phyloP scores from a whole-genome alignment of 2,797 vertebrate species.

The Periophthalmus magnuspinnatus region DNA sequence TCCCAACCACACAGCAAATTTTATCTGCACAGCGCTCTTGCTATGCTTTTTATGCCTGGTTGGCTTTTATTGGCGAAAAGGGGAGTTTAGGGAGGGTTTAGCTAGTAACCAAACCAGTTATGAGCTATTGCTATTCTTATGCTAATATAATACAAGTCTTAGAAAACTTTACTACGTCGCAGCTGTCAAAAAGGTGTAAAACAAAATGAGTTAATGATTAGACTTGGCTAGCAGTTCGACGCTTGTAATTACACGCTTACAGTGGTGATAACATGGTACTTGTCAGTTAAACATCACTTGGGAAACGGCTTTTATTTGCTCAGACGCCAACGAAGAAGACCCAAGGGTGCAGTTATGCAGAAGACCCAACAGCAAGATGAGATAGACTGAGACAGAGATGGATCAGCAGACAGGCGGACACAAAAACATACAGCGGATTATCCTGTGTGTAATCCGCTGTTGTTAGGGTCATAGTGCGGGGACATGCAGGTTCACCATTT shows the following conservation, averaged over 20 bases:
- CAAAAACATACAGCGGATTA: constrained; percentile 64
- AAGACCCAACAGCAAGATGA: background rate
- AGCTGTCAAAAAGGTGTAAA: constrained; percentile 3
- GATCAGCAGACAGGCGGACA: constrained; percentile 35
- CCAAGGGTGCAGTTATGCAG: background rate
- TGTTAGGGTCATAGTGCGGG: constrained; percentile 61
- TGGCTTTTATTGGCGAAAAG: constrained; percentile 70
- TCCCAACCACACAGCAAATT: constrained; percentile 5
- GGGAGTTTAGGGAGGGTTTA: constrained; percentile 66
- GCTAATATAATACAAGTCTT: background rate
- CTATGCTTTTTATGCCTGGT: constrained; percentile 55
- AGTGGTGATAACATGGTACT: constrained; percentile 38
- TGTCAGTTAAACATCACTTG: constrained; percentile 28
- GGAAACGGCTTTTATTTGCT: constrained; percentile 30
- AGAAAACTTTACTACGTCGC: background rate
- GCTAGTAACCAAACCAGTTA: constrained; percentile 65
- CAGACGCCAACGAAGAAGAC: constrained; percentile 2
- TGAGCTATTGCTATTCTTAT: constrained; percentile 56
- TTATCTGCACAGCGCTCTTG: constrained; percentile 37
- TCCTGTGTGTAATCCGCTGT: constrained; percentile 70
- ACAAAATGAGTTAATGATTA: constrained; percentile 11
- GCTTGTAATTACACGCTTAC: constrained; percentile 41
- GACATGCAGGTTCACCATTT: constrained; percentile 51
- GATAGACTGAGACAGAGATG: background rate
- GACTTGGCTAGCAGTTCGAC: constrained; percentile 26